Conservation (phyloP, 2,797 vertebrate species). For the Rhincodon typus region DNA sequence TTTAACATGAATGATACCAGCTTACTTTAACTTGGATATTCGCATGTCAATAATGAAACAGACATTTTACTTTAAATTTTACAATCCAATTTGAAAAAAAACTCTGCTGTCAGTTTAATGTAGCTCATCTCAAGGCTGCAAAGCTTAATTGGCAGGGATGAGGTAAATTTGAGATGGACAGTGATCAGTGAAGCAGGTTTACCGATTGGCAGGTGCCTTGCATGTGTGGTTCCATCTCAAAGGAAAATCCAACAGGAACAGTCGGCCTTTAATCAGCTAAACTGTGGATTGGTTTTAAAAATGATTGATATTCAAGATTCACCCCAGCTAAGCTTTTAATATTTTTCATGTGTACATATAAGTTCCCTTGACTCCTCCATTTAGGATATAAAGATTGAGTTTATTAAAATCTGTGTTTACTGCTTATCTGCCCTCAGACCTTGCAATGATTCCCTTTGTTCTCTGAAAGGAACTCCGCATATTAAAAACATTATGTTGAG, state of each 20-base stretch:
- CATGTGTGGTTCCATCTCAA: not conserved
- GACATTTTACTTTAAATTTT: not conserved
- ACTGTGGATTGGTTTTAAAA: not conserved
- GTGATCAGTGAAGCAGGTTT: not conserved
- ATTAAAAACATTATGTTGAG: not conserved
- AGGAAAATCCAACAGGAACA: not conserved
- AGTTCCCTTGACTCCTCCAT: not conserved
- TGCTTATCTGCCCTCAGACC: not conserved
- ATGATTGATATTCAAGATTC: not conserved
- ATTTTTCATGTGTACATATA: not conserved
- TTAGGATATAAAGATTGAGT: not conserved
- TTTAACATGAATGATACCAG: not conserved
- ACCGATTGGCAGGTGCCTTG: not conserved
- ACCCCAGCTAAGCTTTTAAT: not conserved
- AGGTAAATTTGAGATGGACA: not conserved
- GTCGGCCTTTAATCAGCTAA: not conserved
- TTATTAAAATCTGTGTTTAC: not conserved
- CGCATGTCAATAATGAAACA: not conserved
- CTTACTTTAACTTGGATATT: not conserved
- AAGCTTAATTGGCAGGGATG: not conserved
- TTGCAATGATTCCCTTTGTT: not conserved
- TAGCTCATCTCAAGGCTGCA: not conserved
- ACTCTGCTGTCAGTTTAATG: not conserved
- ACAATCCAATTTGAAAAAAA: not conserved
- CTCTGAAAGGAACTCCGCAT: not conserved